These are phyloP conservation scores for Pollenia labialis DNA, from an alignment of 2,888 invertebrate genomes.

Conservation along the genomic window DNA sequence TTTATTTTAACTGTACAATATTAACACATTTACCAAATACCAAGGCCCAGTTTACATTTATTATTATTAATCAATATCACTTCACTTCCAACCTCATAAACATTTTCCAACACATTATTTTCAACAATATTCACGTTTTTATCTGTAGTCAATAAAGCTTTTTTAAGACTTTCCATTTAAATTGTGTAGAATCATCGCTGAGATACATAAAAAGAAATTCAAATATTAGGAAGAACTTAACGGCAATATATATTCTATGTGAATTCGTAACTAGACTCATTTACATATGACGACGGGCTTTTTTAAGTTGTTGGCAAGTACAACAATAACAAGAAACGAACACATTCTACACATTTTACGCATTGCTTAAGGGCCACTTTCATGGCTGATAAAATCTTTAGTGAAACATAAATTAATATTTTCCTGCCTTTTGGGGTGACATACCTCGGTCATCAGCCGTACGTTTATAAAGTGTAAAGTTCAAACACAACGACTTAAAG, in stretches of 20 bases:
- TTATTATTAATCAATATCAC: background rate
- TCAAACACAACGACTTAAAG: conserved; percentile 44
- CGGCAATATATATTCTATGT: background rate
- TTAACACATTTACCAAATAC: background rate
- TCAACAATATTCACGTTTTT: background rate
- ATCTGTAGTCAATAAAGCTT: background rate
- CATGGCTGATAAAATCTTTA: conserved; percentile 75
- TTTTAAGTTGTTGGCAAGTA: background rate
- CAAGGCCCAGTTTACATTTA: background rate
- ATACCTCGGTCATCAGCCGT: conserved; percentile 36
- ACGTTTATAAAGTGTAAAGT: conserved; percentile 55
- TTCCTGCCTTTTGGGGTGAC: conserved; percentile 58
- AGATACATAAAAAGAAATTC: conserved; percentile 7
- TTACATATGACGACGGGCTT: background rate
- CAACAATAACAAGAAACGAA: conserved; percentile 8
- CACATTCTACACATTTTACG: background rate
- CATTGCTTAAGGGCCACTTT: conserved; percentile 68
- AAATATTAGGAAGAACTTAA: background rate
- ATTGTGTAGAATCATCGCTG: background rate
- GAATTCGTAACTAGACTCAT: background rate
- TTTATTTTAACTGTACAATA: background rate
- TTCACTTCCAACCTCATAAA: conserved; percentile 1
- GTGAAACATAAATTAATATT: conserved; percentile 76
- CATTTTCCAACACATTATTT: background rate
- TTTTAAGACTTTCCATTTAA: background rate